These are phyloP conservation scores for Ophioninae sp. DNA, from an alignment of 2,888 invertebrate species.

Conservation along the genomic window DNA sequence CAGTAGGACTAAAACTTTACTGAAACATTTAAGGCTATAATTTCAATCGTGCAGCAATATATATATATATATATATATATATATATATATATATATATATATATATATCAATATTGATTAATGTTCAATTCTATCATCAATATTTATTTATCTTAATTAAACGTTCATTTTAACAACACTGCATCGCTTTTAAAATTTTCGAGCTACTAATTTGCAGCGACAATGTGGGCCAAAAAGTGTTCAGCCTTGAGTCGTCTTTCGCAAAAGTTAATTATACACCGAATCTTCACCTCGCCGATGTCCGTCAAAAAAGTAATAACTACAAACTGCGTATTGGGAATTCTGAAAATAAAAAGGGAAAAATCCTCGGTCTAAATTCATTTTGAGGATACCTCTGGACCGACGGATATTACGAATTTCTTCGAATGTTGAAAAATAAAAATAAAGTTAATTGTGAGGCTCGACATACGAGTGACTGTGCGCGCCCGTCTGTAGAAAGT, in stretches of 20 bases:
- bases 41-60: too few relatives aligned
- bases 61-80: too few relatives aligned
- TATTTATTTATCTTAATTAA: too few relatives aligned
- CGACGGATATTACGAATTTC: background rate
- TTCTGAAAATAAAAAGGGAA: background rate
- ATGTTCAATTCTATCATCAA: too few relatives aligned
- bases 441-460: slow-evolving; percentile 1
- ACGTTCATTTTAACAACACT: too few relatives aligned
- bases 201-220: background rate
- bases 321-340: background rate
- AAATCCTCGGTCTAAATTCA: background rate
- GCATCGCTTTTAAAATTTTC: too few relatives aligned
- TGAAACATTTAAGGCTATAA: too few relatives aligned
- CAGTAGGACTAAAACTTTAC: too few relatives aligned
- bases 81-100: too few relatives aligned
- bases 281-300: background rate
- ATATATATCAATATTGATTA: too few relatives aligned
- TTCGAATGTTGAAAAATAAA: background rate
- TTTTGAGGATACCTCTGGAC: background rate
- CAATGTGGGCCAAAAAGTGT: background rate
- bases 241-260: background rate
- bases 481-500: slow-evolving; percentile 6
- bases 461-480: background rate
- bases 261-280: background rate
- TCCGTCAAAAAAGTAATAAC: background rate